Conservation (phyloP, 1,140 invertebrate species). For the Cheumatopsyche charites region DNA sequence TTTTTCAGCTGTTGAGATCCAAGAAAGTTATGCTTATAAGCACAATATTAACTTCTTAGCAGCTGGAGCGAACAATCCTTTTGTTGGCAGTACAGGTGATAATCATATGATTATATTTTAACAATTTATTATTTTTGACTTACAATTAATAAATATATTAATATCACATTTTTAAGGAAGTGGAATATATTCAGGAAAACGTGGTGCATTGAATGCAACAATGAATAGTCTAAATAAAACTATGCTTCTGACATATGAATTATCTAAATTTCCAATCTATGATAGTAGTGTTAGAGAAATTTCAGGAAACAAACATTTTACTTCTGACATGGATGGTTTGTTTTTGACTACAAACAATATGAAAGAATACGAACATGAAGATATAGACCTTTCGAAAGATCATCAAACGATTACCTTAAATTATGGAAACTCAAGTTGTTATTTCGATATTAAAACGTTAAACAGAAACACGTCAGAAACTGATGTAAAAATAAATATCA, state of each 20-base stretch:
- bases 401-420: slow-evolving; percentile 28
- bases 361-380: slow-evolving; percentile 20
- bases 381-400: slow-evolving; percentile 8
- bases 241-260: slow-evolving; percentile 57
- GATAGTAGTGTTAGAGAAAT: background rate
- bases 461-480: background rate
- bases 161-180: slow-evolving; percentile 56
- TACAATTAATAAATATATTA: background rate
- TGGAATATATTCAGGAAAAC: slow-evolving; percentile 65
- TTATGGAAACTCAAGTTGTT: slow-evolving; percentile 26
- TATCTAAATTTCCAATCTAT: slow-evolving; percentile 59
- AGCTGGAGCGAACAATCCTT: slow-evolving; percentile 63
- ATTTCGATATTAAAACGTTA: slow-evolving; percentile 33
- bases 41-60: slow-evolving; percentile 67
- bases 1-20: slow-evolving; percentile 63
- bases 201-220: slow-evolving; percentile 56
- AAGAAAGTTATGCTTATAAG: slow-evolving; percentile 64
- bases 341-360: slow-evolving; percentile 33
- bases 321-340: slow-evolving; percentile 28
- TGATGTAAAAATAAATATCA: too few relatives aligned
- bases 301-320: background rate
- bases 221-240: slow-evolving; percentile 59
- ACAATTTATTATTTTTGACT: slow-evolving; percentile 8
- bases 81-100: slow-evolving; percentile 61
- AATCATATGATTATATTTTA: slow-evolving; percentile 3